These are phyloP conservation scores for Poeciliopsis infans DNA, from an alignment of 2,797 vertebrate genomes.

Conservation along the genomic window DNA sequence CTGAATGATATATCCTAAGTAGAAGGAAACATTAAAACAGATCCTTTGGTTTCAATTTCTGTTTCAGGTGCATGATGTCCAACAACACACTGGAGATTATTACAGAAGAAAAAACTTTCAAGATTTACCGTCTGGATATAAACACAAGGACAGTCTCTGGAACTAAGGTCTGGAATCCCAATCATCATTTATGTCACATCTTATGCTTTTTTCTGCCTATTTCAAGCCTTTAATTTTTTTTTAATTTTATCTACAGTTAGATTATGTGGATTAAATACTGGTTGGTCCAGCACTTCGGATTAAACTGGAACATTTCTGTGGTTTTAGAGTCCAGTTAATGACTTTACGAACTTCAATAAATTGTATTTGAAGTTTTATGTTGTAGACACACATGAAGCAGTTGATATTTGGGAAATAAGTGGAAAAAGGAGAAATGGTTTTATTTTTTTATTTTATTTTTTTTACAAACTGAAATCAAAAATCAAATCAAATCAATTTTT, in stretches of 20 bases:
- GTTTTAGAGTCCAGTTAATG: background rate
- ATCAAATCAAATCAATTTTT: too few species aligned
- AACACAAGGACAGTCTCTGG: background rate
- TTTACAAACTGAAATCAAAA: background rate
- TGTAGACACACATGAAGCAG: background rate
- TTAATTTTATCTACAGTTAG: background rate
- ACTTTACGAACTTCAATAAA: background rate
- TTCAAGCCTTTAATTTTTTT: background rate
- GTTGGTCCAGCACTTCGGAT: background rate
- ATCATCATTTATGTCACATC: background rate
- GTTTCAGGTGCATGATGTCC: conserved; percentile 60
- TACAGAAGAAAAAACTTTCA: conserved; percentile 22
- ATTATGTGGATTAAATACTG: background rate
- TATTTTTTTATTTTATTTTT: background rate
- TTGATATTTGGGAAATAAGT: background rate
- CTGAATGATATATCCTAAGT: background rate
- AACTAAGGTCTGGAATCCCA: conserved; percentile 54
- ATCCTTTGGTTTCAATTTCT: background rate
- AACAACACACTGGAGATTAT: conserved; percentile 51
- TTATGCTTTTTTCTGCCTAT: background rate
- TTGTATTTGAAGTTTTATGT: background rate
- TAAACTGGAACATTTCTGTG: background rate
- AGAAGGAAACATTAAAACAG: background rate
- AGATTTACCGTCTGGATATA: conserved; percentile 70
- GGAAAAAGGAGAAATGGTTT: background rate